Percentiles rank a stretch among this genome's conserved stretches.
Conservation (phyloP, 1,140 invertebrate species). For the Drosophila auraria region DNA sequence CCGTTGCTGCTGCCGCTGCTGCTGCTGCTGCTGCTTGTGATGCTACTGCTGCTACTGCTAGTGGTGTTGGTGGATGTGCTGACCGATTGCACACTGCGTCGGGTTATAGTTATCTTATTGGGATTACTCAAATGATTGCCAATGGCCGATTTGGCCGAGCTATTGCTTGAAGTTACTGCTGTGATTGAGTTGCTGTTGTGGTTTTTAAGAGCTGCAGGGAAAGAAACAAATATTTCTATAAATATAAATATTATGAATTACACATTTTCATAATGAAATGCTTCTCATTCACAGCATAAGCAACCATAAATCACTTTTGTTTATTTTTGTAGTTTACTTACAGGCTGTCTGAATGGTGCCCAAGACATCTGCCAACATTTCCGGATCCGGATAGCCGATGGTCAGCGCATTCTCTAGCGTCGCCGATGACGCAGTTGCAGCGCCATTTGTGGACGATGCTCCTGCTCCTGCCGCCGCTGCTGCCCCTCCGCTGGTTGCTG, state of each 20-base stretch:
- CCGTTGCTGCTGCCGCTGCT: conserved; percentile 49
- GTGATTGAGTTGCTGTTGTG: conserved; percentile 52
- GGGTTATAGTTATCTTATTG: conserved; percentile 76
- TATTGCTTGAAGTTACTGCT: conserved; percentile 59
- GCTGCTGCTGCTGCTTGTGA: conserved; percentile 24
- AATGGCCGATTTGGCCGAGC: conserved; percentile 41
- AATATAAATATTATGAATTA: no score
- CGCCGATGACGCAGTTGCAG: conserved; percentile 53
- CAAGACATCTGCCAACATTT: conserved; percentile 86
- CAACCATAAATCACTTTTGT: background rate
- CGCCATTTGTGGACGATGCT: conserved; percentile 65
- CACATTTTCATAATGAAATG: background rate
- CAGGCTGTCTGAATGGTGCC: conserved; percentile 85
- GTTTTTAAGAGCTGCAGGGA: conserved; percentile 74
- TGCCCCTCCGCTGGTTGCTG: conserved; percentile 6
- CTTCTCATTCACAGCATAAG: background rate
- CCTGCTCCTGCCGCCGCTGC: conserved; percentile 8
- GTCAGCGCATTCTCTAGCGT: conserved; percentile 86
- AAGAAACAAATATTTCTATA: background rate
- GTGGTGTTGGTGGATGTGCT: conserved; percentile 72
- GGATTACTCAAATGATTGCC: conserved; percentile 59
- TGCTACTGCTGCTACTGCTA: conserved; percentile 36
- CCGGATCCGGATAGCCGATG: conserved; percentile 87
- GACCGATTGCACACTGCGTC: conserved; percentile 72
- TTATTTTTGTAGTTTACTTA: conserved; percentile 50